Conservation (phyloP, 2,888 invertebrate genomes). For the Rapana venosa region DNA sequence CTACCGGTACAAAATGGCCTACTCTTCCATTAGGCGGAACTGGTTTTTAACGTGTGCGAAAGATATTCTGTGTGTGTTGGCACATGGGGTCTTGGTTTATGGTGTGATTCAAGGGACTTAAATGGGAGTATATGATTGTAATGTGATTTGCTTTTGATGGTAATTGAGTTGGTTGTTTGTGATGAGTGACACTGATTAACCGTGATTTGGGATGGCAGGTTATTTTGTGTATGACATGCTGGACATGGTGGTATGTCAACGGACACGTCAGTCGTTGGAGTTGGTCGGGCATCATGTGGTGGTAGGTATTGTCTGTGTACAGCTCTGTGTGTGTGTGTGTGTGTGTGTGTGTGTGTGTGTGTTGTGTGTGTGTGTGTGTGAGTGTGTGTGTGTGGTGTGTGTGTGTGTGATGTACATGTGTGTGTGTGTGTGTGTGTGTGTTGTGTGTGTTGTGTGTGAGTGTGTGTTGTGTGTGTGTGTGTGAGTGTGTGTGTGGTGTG, state of each 20-base stretch:
- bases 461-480: neutral
- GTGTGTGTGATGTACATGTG: conserved; percentile 78
- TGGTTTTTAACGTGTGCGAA: too few relatives aligned
- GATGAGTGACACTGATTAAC: neutral
- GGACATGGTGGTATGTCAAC: conserved; percentile 79
- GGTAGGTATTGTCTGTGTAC: conserved; percentile 68
- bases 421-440: neutral
- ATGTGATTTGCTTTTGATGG: neutral
- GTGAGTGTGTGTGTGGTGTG: too few relatives aligned
- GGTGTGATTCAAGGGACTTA: too few relatives aligned
- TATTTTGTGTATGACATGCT: conserved; percentile 80
- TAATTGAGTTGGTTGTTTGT: neutral
- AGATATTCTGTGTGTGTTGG: too few relatives aligned
- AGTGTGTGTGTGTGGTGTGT: conserved; percentile 70
- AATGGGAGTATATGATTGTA: too few relatives aligned
- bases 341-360: conserved; percentile 34
- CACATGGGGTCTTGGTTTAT: too few relatives aligned
- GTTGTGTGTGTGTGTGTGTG: conserved; percentile 78
- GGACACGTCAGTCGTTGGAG: conserved; percentile 78
- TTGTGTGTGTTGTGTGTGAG: neutral
- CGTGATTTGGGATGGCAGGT: conserved; percentile 75
- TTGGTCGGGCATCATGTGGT: conserved; percentile 79
- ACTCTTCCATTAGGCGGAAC: too few relatives aligned
- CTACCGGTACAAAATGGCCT: too few relatives aligned
- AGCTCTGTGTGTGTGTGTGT: neutral